Conservation (phyloP, 2,113 vertebrate genomes). For the Ondatra zibethicus region DNA sequence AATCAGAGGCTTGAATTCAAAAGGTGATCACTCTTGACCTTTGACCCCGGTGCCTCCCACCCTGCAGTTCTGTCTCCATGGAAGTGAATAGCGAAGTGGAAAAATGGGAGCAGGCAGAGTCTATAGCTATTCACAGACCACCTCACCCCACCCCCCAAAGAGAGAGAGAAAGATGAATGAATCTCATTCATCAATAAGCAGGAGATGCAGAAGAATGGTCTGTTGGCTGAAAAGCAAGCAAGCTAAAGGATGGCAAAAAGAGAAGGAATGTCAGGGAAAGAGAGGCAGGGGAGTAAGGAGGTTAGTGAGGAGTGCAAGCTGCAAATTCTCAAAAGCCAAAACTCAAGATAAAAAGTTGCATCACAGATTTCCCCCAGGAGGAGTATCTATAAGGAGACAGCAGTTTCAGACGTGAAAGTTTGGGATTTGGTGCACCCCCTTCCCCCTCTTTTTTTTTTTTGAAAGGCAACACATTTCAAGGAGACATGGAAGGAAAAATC, state of each 20-base stretch:
- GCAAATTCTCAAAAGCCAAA: conserved; percentile 78
- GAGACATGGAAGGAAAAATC: background rate
- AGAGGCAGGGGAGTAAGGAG: conserved; percentile 66
- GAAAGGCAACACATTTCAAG: background rate
- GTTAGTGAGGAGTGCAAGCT: conserved; percentile 50
- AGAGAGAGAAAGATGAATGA: conserved; percentile 87
- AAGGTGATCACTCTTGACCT: conserved; percentile 90
- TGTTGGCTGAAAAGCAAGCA: conserved; percentile 79
- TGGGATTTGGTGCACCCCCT: background rate
- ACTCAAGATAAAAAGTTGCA: conserved; percentile 65
- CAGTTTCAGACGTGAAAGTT: background rate
- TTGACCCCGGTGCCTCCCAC: conserved; percentile 86
- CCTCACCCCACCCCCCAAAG: background rate
- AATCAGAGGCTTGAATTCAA: conserved; percentile 88
- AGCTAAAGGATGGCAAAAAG: conserved; percentile 72
- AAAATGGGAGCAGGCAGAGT: conserved; percentile 89
- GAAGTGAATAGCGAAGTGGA: conserved; percentile 85
- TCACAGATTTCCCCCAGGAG: conserved; percentile 12
- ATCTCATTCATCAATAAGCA: conserved; percentile 89
- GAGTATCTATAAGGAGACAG: background rate
- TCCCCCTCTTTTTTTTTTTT: background rate
- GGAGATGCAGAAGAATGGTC: conserved; percentile 84
- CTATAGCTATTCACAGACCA: conserved; percentile 89
- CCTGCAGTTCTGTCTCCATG: conserved; percentile 87
- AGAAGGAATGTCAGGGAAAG: conserved; percentile 59